These are phyloP conservation scores for Heterocephalus glaber DNA, from an alignment of 2,113 vertebrate species.

Conservation along the genomic window DNA sequence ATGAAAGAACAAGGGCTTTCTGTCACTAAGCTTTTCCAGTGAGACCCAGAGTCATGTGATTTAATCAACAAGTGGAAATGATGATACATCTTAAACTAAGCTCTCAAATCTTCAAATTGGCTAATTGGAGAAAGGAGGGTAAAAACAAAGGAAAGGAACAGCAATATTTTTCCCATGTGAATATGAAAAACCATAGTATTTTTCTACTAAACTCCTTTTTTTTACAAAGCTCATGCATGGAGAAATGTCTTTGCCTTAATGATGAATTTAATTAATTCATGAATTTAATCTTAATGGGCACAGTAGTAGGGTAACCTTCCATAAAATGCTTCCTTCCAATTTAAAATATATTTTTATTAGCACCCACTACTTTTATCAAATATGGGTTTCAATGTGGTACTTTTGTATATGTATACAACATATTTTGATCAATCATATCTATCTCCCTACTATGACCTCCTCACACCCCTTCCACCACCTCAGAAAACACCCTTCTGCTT, in stretches of 20 bases:
- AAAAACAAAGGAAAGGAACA: neutral
- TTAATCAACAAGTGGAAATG: constrained; percentile 40
- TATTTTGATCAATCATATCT: neutral
- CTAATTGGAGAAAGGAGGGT: neutral
- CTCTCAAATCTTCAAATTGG: neutral
- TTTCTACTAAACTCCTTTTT: neutral
- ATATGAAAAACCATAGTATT: neutral
- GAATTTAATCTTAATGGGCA: neutral
- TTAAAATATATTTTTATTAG: neutral
- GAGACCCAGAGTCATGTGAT: neutral
- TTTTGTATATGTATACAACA: neutral
- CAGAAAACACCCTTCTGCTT: neutral
- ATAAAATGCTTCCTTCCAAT: neutral
- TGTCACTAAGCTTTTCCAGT: constrained; percentile 49
- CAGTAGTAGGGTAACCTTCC: neutral
- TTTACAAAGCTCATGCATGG: neutral
- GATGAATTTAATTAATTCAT: neutral
- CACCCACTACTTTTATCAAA: neutral
- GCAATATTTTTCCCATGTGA: neutral
- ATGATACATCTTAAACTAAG: constrained; percentile 8
- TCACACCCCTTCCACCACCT: neutral
- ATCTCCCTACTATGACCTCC: neutral
- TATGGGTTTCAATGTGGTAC: neutral
- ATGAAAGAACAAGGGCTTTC: constrained; percentile 40
- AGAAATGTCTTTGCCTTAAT: neutral